Percentiles rank a stretch among this genome's conserved stretches.
These are phyloP conservation scores for Crotalus helleri DNA, from an alignment of 2,113 vertebrate species.

Conservation along the genomic window DNA sequence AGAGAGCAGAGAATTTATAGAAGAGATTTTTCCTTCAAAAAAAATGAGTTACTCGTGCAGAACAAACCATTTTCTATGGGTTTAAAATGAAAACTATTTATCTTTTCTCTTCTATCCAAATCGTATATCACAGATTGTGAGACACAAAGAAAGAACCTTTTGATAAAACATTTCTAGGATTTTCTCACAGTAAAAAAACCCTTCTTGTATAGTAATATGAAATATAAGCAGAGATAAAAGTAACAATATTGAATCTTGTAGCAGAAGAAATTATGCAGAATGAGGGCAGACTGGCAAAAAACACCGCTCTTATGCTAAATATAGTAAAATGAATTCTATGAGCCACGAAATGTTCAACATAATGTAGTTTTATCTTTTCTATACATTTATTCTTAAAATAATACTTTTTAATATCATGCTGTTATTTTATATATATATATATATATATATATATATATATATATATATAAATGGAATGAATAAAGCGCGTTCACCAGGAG, in stretches of 20 bases:
- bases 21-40: constrained; percentile 28
- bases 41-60: constrained; percentile 44
- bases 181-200: constrained; percentile 34
- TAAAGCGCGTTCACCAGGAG: no score
- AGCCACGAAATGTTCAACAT: constrained; percentile 31
- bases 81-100: constrained; percentile 60
- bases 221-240: constrained; percentile 27
- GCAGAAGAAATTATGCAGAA: constrained; percentile 12
- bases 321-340: constrained; percentile 19
- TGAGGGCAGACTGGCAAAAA: constrained; percentile 17
- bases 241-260: constrained; percentile 35
- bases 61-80: constrained; percentile 48
- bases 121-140: constrained; percentile 55
- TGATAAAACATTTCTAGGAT: background rate
- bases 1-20: constrained; percentile 49
- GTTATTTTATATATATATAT: background rate
- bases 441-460: no score
- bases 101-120: constrained; percentile 56
- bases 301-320: background rate
- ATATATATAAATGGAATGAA: no score
- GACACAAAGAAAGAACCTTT: constrained; percentile 36
- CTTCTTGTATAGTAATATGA: constrained; percentile 17
- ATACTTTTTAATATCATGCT: constrained; percentile 35
- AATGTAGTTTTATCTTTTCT: background rate
- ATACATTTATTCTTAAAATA: constrained; percentile 23